phyloP scores from a whole-genome alignment of 2,113 vertebrate genomes.

The Bagarius yarrelli region DNA sequence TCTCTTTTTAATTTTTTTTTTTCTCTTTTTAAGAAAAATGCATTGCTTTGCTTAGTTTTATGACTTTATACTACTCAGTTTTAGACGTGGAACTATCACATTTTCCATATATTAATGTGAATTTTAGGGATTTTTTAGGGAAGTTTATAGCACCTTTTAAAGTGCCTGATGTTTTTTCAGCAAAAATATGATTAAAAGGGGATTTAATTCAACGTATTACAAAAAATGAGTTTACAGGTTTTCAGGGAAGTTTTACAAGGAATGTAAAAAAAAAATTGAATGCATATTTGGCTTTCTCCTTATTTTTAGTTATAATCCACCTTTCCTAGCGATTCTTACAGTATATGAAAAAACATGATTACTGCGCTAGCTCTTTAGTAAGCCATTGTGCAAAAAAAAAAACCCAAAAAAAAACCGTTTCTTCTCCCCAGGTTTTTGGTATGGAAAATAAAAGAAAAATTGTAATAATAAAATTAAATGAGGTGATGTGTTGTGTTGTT shows the following conservation, averaged over 20 bases:
- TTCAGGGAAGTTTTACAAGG: no score
- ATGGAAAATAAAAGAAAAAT: constrained; percentile 63
- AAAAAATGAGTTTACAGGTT: no score
- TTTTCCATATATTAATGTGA: constrained; percentile 1
- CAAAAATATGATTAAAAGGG: not conserved
- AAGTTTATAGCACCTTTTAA: constrained; percentile 4
- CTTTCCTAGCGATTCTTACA: constrained; percentile 38
- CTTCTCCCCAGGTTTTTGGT: constrained; percentile 80
- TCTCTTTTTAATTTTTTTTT: constrained; percentile 35
- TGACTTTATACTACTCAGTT: constrained; percentile 27
- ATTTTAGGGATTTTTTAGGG: not conserved
- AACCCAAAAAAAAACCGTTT: constrained; percentile 59
- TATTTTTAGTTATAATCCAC: not conserved
- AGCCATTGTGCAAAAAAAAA: constrained; percentile 70
- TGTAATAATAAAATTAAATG: constrained; percentile 69
- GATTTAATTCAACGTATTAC: no score
- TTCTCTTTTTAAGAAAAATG: not conserved
- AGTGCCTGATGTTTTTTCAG: constrained; percentile 10
- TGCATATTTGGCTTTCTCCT: constrained; percentile 12
- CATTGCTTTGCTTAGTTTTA: constrained; percentile 8
- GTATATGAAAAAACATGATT: constrained; percentile 30
- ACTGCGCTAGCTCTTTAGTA: constrained; percentile 40
- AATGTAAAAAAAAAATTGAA: not conserved
- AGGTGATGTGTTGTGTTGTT: constrained; percentile 84
- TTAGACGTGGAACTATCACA: not conserved